Evolutionary conservation across 2,797 vertebrate genomes (phyloP).

Genomic region (Microcaecilia unicolor): DNA sequence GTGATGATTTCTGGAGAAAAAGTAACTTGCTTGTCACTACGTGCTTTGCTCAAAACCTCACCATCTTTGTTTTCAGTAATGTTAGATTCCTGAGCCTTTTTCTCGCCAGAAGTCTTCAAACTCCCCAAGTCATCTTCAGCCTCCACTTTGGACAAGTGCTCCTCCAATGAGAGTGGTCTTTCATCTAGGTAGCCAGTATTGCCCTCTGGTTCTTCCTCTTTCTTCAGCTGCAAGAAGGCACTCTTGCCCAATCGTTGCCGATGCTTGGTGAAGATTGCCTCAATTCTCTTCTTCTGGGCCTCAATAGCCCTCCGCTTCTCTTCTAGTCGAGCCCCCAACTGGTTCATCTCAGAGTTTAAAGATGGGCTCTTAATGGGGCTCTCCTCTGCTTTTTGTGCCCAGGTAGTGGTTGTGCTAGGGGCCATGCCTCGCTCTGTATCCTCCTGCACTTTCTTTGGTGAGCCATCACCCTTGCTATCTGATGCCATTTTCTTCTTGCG

Average conservation of each 20-base stretch:
- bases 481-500: conserved; percentile 67
- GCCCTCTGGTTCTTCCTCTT: conserved; percentile 46
- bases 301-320: conserved; percentile 85
- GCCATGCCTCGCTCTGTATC: conserved; percentile 25
- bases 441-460: conserved; percentile 5
- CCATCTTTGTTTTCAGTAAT: neutral
- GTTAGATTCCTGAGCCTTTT: conserved; percentile 1
- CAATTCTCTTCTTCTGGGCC: conserved; percentile 87
- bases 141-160: conserved; percentile 54
- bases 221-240: conserved; percentile 79
- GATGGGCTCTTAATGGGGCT: conserved; percentile 58
- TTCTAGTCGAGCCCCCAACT: conserved; percentile 75
- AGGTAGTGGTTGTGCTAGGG: conserved; percentile 30
- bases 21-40: conserved; percentile 69
- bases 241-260: conserved; percentile 80
- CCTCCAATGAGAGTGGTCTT: conserved; percentile 40
- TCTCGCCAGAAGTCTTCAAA: conserved; percentile 26
- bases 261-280: conserved; percentile 87
- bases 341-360: conserved; percentile 76
- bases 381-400: conserved; percentile 56
- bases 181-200: neutral
- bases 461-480: conserved; percentile 30
- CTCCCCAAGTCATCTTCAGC: conserved; percentile 40
- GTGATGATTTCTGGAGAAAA: conserved; percentile 70
- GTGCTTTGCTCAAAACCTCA: conserved; percentile 1